Conservation (phyloP, 2,888 invertebrate species). For the Drosophila kanekoi region DNA sequence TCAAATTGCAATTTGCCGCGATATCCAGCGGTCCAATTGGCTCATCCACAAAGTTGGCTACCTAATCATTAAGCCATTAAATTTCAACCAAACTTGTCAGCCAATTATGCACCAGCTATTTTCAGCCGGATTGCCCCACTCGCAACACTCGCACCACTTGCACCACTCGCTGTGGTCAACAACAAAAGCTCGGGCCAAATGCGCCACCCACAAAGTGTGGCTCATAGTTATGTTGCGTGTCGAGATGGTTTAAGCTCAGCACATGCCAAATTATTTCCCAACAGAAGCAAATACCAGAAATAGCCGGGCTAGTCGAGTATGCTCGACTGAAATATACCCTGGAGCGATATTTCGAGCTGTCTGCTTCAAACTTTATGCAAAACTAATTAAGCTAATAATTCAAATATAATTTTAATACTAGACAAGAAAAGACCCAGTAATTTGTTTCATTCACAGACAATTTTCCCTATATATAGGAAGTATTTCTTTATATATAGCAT, state of each 20-base stretch:
- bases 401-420: neutral
- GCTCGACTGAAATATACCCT: constrained; percentile 12
- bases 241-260: constrained; percentile 18
- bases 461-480: too few relatives aligned
- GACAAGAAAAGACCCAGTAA: too few relatives aligned
- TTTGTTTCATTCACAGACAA: too few relatives aligned
- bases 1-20: constrained; percentile 49
- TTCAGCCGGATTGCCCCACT: constrained; percentile 27
- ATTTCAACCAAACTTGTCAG: constrained; percentile 28
- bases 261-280: constrained; percentile 51
- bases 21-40: constrained; percentile 27
- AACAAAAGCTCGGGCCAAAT: neutral
- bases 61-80: constrained; percentile 52
- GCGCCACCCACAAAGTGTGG: constrained; percentile 34
- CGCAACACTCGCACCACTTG: constrained; percentile 7
- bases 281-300: constrained; percentile 14
- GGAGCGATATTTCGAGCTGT: neutral
- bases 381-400: neutral
- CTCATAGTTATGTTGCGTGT: constrained; percentile 32
- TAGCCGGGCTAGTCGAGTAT: neutral
- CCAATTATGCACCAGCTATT: constrained; percentile 33
- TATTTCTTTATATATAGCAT: too few relatives aligned
- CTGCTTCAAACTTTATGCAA: too few relatives aligned
- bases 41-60: constrained; percentile 12
- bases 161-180: constrained; percentile 3